phyloP scores from a whole-genome alignment of 2,888 invertebrate genomes.

The Quadriops clusia region DNA sequence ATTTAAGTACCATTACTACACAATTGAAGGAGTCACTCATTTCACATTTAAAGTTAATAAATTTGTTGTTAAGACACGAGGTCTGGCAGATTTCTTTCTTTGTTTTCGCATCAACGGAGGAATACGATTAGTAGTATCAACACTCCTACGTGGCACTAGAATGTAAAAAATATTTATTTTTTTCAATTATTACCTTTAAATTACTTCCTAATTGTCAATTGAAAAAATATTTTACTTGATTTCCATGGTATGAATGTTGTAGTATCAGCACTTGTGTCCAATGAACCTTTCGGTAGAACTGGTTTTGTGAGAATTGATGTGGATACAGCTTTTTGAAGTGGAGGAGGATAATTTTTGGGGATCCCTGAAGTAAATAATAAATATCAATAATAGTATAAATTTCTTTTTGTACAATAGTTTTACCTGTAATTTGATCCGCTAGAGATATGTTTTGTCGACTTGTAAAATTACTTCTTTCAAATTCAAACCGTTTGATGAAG shows the following conservation, averaged over 20 bases:
- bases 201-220: too few relatives aligned
- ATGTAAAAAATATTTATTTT: conserved; percentile 1
- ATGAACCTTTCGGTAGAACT: not conserved
- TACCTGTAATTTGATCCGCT: conserved; percentile 23
- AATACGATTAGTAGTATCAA: conserved; percentile 2
- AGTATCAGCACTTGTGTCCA: not conserved
- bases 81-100: conserved; percentile 4
- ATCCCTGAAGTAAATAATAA: conserved; percentile 22
- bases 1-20: too few relatives aligned
- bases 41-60: too few relatives aligned
- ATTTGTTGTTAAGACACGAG: too few relatives aligned
- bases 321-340: conserved; percentile 32
- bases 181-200: too few relatives aligned
- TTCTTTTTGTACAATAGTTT: conserved; percentile 7
- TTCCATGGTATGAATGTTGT: conserved; percentile 16
- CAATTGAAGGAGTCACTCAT: too few relatives aligned
- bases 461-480: conserved; percentile 31
- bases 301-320: conserved; percentile 22
- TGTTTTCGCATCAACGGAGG: conserved; percentile 7
- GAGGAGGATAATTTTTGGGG: conserved; percentile 28
- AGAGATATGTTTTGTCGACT: conserved; percentile 19
- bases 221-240: conserved; percentile 15
- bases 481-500: conserved; percentile 52
- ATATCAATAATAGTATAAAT: not conserved
- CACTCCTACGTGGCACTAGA: conserved; percentile 8